A percentile compares a stretch with the other conserved stretches of the same genome.
These are phyloP conservation scores for Nephrotoma guestfalica DNA, from an alignment of 2,888 invertebrate genomes.

Conservation along the genomic window DNA sequence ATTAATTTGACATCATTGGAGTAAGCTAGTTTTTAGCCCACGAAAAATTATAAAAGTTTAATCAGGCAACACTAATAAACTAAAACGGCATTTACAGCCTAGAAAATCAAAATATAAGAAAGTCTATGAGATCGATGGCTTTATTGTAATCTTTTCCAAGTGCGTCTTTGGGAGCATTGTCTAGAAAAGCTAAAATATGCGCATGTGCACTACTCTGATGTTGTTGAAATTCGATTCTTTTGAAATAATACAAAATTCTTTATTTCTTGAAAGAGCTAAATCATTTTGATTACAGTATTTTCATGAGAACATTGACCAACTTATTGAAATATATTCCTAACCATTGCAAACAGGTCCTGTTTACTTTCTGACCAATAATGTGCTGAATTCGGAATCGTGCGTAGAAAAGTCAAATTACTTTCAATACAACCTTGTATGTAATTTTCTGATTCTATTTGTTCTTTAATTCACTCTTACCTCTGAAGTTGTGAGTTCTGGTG, in stretches of 20 bases:
- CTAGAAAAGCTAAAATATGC: slow-evolving; percentile 27
- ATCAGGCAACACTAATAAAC: too few relatives aligned
- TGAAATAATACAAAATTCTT: too few relatives aligned
- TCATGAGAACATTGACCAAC: not conserved
- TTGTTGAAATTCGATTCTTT: slow-evolving; percentile 27
- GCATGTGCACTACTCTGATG: slow-evolving; percentile 27
- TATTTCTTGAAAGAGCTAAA: slow-evolving; percentile 13
- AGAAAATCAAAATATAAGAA: too few relatives aligned
- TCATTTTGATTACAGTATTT: slow-evolving; percentile 7
- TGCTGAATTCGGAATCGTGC: slow-evolving; percentile 20
- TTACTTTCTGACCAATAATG: slow-evolving; percentile 25
- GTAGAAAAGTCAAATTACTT: slow-evolving; percentile 20
- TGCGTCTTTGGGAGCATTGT: not conserved
- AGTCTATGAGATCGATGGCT: not conserved
- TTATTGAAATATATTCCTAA: not conserved
- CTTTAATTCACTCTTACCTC: too few relatives aligned
- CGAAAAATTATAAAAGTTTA: too few relatives aligned
- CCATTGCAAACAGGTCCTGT: slow-evolving; percentile 11
- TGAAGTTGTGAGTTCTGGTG: too few relatives aligned
- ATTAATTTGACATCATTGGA: not conserved
- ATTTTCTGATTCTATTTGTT: slow-evolving; percentile 9
- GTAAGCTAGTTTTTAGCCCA: too few relatives aligned
- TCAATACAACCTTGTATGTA: not conserved
- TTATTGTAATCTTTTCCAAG: not conserved
- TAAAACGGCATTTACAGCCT: too few relatives aligned